Evolutionary conservation across 64 coral and sea anemone species (phyloP), one percentile per base, ranked within the genome.

Genomic region (Orbicella faveolata): DNA sequence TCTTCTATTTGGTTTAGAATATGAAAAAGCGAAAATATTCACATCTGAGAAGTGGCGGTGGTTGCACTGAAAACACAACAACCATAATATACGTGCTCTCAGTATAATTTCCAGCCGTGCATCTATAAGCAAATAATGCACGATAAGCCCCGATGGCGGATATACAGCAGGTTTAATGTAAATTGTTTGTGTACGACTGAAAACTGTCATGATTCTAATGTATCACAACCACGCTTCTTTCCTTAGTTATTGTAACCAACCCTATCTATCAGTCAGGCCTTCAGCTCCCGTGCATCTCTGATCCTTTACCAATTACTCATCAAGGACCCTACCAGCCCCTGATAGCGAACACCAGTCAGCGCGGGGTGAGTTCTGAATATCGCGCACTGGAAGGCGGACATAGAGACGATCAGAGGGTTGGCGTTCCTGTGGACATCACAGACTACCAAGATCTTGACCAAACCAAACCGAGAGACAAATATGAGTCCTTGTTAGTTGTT

Each of bases 321-420:
- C 82, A 68, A 85, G 82, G 72, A 51, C 14, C 64, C n/a, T 85
- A 72, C 63, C 82, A 85, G 48, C 35, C 82, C 13, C 23, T 85
- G 3, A 35, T 85, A 18, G 21, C 14, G 23, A 72, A 52, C 65
- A 85, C 62, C 9, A 73, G 82, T 10, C 65, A 1, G 11, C 82
- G 39, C 3, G 63, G 81, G 20, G 39, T 8, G 63, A 85, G 23
- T 85, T 19, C 34, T 19, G 35, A 14, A 16, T 64, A 83, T 83
- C 61, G 18, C 1, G 20, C 5, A 20, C 64, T 33, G 0, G 10
- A 41, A 30, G 41, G 1, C 2, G 65, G 21, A 72, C 21, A 2
- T 15, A 35, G 64, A 48, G 63, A 52, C 12, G 36, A 23, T 68
- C 18, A 17, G 1, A 9, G 8, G 5, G 1, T 20, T 17, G 13